Conservation (phyloP, 1,140 invertebrate genomes). For the Neomicropteryx cornuta region DNA sequence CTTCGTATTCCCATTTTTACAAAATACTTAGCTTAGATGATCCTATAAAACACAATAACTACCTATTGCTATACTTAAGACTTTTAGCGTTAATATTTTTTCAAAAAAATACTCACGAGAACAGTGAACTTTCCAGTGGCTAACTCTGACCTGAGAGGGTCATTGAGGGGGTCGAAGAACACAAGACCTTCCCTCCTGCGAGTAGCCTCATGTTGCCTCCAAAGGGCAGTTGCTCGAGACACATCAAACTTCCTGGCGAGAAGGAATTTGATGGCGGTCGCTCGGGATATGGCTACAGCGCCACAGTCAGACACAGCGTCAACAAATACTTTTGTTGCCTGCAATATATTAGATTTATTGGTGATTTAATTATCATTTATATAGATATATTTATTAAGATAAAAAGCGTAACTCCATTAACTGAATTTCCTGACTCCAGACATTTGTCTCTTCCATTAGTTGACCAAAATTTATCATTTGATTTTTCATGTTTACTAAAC, state of each 20-base stretch:
- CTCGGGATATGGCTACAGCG: slow-evolving; percentile 44
- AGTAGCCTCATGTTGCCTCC: slow-evolving; percentile 83
- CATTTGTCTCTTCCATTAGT: slow-evolving; percentile 1
- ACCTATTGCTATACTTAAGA: background rate
- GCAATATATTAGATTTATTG: slow-evolving; percentile 33
- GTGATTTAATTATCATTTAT: slow-evolving; percentile 10
- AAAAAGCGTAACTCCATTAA: slow-evolving; percentile 5
- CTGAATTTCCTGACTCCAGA: slow-evolving; percentile 3
- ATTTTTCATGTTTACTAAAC: background rate
- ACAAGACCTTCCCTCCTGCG: slow-evolving; percentile 75
- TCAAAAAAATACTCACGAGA: slow-evolving; percentile 55
- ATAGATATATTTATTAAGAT: slow-evolving; percentile 10
- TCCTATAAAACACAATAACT: background rate
- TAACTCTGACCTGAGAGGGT: slow-evolving; percentile 77
- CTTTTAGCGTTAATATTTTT: background rate
- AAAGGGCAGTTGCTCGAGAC: slow-evolving; percentile 72
- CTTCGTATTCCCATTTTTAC: too few relatives aligned
- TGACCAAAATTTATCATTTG: too few relatives aligned
- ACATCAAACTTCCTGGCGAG: slow-evolving; percentile 94
- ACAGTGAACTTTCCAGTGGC: slow-evolving; percentile 94
- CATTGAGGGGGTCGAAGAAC: slow-evolving; percentile 66
- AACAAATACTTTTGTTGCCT: slow-evolving; percentile 71
- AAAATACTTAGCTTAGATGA: too few relatives aligned
- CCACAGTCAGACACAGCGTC: slow-evolving; percentile 58
- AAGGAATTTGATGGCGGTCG: slow-evolving; percentile 89